Conservation (phyloP, 2,797 vertebrate species). For the Danio albolineatus region DNA sequence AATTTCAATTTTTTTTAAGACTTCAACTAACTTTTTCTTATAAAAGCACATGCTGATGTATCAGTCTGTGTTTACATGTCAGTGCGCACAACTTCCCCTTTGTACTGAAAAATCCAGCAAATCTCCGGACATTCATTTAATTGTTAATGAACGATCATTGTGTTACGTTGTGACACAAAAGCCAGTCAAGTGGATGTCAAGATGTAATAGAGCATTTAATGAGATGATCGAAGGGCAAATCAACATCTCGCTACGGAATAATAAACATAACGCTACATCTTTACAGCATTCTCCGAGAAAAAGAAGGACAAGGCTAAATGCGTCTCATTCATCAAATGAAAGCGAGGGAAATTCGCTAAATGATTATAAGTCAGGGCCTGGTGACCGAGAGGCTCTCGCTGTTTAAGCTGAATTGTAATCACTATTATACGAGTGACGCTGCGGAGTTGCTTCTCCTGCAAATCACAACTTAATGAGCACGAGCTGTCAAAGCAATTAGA, state of each 20-base stretch:
- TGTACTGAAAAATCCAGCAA: constrained; percentile 3
- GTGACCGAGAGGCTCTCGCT: neutral
- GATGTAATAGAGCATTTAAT: constrained; percentile 21
- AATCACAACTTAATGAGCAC: constrained; percentile 6
- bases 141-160: neutral
- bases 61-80: constrained; percentile 1
- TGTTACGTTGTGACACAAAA: neutral
- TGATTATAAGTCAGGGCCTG: constrained; percentile 40
- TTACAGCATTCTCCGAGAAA: constrained; percentile 11
- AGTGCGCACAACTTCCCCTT: neutral
- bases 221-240: constrained; percentile 48
- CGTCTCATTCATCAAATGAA: constrained; percentile 44
- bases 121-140: constrained; percentile 21
- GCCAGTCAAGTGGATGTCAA: neutral
- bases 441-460: constrained; percentile 4
- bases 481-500: constrained; percentile 39
- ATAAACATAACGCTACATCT: constrained; percentile 41
- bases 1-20: neutral
- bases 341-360: constrained; percentile 23
- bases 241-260: constrained; percentile 37
- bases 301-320: constrained; percentile 33
- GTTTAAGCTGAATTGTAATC: constrained; percentile 12
- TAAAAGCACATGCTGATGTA: neutral
- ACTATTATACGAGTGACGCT: constrained; percentile 7
- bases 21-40: neutral